Evolutionary conservation across 2,797 vertebrate species (phyloP), one percentile per base, ranked within the genome.

Genomic region (Siniperca scherzeri): DNA sequence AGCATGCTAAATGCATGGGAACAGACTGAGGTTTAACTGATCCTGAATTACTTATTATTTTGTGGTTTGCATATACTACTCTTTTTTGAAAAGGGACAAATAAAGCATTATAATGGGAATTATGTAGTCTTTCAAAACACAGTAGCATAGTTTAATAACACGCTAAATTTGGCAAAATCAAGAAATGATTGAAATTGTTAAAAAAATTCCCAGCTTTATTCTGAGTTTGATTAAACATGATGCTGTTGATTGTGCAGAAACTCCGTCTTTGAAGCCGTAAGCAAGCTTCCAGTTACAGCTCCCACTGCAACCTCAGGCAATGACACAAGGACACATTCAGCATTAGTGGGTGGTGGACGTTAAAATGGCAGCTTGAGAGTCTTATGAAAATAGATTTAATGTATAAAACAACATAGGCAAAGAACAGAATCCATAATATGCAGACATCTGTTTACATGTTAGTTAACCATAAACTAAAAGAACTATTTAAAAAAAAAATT

Each of bases 191-290:
- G 8, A 77, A 65, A 6, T 21, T 38, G 2, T 44, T 4, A 42
- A 65, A 27, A 84, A 84, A 77, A 72, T 50, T 44, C 30, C 46
- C 77, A 84, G 52, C 56, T 93, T 93, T 92, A 89, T 89, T 93
- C n/a, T 55, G 46, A 46, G 2, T 66, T 79, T 62, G 16, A 59
- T 67, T 38, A 46, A 83, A 86, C 67, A 78, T 73, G n/a, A 67
- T 83, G 61, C 62, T 68, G 48, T 50, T 56, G 67, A 42, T 60
- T 60, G 77, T 68, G 74, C 52, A 66, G 21, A 73, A 84, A 83
- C 68, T 67, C 65, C 16, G 7, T 48, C 44, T 62, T 62, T 48
- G 74, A 87, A 65, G 70, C 67, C 71, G 22, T 52, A 73, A 78
- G 25, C 68, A 36, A 70, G 6, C 42, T 69, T 55, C 17, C 50